Evolutionary conservation across 2,888 invertebrate species (phyloP), one percentile per base, ranked within the genome.

Genomic region (Stramonita haemastoma): DNA sequence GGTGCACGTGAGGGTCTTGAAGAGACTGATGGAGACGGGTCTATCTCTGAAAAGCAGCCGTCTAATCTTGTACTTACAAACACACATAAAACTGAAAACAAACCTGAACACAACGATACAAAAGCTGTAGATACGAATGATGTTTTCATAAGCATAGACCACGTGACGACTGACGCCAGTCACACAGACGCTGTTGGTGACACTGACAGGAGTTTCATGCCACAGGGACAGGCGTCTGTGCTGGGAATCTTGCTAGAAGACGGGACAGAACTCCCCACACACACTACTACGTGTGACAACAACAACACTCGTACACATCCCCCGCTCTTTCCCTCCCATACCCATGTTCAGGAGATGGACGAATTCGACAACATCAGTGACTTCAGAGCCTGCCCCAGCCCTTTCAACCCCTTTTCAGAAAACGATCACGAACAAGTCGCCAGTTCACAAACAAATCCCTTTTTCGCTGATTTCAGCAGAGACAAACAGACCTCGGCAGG

Each of bases 201-300:
- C 22, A 8, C 60, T 6, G 22, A 11, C 1, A 34, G 46, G 5
- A 70, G 32, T 19, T 87, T 87, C 26, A n/a, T 5, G 26, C 87
- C 87, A 11, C 70, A 87, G 73, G 87, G 73, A 0, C 73, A 73
- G 46, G 87, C 87, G 1, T n/a, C 73, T n/a, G 87, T 87, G 73
- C n/a, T 87, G 87, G 73, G 87, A 4, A 36, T 87, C n/a, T 60
- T 87, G n/a, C 26, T 87, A 36, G 73, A 87, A 5, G 87, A 73
- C 15, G 46, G 73, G 5, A 34, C 34, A 4, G 60, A 86, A 66
- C 32, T 86, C 11, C 86, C 26, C 1, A 6, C 86, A 34, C 13
- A 34, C 34, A 60, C 17, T 32, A 66, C 29, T 13, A n/a, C 22
- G 57, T 13, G 57, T 29, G 84, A 85, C 36, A 15, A 22, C 19